Evolutionary conservation across 2,888 invertebrate genomes (phyloP).

Genomic region (Hemistola chrysoprasaria): DNA sequence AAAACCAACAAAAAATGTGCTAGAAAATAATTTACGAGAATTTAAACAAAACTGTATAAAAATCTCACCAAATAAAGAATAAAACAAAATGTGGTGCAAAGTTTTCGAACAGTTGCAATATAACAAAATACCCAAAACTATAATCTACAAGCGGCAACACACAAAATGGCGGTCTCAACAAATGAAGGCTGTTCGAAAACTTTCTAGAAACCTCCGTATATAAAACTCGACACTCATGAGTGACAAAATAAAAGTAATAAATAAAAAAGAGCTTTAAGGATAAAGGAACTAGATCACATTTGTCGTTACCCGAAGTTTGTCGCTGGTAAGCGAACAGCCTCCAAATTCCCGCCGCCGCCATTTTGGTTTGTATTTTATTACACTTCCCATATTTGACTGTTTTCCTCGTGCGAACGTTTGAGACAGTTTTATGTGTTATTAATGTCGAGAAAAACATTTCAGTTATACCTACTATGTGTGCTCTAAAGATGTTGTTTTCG

Average conservation of each 20-base stretch:
- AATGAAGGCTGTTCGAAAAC: conserved; percentile 87
- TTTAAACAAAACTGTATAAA: no score
- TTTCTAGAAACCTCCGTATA: conserved; percentile 62
- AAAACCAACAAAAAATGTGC: no score
- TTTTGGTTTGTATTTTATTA: conserved; percentile 50
- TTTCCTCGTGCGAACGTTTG: conserved; percentile 68
- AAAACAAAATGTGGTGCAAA: conserved; percentile 63
- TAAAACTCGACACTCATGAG: conserved; percentile 54
- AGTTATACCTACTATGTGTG: no score
- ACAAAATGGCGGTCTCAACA: conserved; percentile 76
- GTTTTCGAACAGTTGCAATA: conserved; percentile 83
- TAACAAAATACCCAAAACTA: conserved; percentile 62
- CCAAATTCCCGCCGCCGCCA: conserved; percentile 82
- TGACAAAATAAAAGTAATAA: conserved; percentile 59
- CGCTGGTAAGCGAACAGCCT: conserved; percentile 81
- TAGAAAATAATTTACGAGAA: no score
- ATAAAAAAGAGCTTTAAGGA: conserved; percentile 61
- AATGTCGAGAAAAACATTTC: conserved; percentile 10
- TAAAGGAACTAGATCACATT: conserved; percentile 57
- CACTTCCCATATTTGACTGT: conserved; percentile 54
- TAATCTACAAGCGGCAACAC: conserved; percentile 49
- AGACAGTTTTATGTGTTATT: conserved; percentile 85
- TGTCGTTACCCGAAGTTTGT: conserved; percentile 64
- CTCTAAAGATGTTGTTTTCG: no score
- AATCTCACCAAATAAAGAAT: conserved; percentile 2